A percentile compares a stretch with the other conserved stretches of the same genome.
Evolutionary conservation across 1,140 invertebrate species (phyloP).

Genomic region (Drosophila melanica): DNA sequence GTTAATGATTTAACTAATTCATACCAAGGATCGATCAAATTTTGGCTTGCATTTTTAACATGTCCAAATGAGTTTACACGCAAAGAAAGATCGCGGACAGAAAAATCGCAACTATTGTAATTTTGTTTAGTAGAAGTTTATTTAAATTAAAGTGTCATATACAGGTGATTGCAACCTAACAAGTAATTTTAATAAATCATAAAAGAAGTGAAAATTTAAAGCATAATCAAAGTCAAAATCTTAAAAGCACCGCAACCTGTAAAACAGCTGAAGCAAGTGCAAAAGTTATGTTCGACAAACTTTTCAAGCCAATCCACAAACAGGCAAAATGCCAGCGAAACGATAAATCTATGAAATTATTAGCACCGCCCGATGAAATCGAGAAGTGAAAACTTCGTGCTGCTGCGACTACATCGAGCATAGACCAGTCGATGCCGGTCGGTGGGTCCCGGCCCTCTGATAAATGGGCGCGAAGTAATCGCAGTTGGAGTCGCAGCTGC

Average conservation of each 20-base stretch:
- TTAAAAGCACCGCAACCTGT: slow-evolving; percentile 3
- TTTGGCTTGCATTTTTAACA: too few species aligned
- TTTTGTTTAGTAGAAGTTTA: too few species aligned
- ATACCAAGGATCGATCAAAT: too few species aligned
- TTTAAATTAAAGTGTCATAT: too few species aligned
- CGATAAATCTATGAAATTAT: slow-evolving; percentile 74
- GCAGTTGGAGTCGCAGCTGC: slow-evolving; percentile 21
- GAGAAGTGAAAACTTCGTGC: slow-evolving; percentile 50
- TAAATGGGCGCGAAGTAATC: slow-evolving; percentile 49
- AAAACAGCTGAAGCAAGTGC: background rate
- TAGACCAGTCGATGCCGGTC: slow-evolving; percentile 7
- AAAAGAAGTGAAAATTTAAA: slow-evolving; percentile 41
- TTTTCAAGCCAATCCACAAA: slow-evolving; percentile 17
- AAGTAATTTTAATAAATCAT: slow-evolving; percentile 50
- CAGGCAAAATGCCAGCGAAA: slow-evolving; percentile 45
- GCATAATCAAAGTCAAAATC: slow-evolving; percentile 18
- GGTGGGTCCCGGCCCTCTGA: slow-evolving; percentile 19
- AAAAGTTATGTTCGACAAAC: slow-evolving; percentile 1
- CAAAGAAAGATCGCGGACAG: too few species aligned
- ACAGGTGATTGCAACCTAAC: background rate
- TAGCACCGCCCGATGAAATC: slow-evolving; percentile 55
- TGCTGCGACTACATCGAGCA: background rate
- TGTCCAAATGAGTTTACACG: too few species aligned
- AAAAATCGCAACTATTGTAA: too few species aligned
- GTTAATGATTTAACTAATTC: too few species aligned